Evolutionary conservation across 2,888 invertebrate species (phyloP).

Genomic region (Perithous albicinctus): DNA sequence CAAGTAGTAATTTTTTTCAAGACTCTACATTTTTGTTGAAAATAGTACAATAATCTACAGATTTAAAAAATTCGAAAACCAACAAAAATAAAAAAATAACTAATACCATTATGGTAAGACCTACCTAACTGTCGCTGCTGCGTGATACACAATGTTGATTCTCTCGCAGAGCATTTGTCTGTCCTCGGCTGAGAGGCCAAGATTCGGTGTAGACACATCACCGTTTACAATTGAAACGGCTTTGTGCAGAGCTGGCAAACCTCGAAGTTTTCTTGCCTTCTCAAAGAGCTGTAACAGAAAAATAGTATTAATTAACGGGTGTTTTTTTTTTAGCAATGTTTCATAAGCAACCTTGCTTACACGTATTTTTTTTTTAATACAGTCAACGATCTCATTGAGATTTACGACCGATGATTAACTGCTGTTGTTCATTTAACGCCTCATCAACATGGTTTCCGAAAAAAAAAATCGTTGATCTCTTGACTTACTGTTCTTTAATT

Average conservation of each 20-base stretch:
- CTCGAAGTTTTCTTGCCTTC: conserved; percentile 88
- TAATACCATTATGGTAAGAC: no score
- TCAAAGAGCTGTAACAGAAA: conserved; percentile 89
- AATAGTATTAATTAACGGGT: neutral
- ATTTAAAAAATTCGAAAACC: no score
- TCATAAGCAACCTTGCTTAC: neutral
- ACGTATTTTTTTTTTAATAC: neutral
- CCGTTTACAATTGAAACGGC: conserved; percentile 91
- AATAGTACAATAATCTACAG: no score
- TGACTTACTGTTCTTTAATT: neutral
- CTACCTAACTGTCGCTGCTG: conserved; percentile 84
- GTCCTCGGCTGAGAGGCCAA: conserved; percentile 90
- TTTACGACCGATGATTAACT: neutral
- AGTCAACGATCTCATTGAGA: neutral
- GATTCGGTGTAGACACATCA: conserved; percentile 89
- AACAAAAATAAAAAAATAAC: no score
- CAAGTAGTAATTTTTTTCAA: no score
- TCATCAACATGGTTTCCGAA: neutral
- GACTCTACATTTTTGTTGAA: no score
- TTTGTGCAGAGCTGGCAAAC: conserved; percentile 87
- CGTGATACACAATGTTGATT: conserved; percentile 94
- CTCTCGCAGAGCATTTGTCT: conserved; percentile 88
- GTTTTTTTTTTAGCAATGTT: neutral
- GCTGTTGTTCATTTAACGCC: neutral
- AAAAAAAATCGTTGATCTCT: neutral